A percentile compares a stretch with the other conserved stretches of the same genome.
Conservation (phyloP, 2,113 vertebrate species). For the Tragelaphus strepsiceros region DNA sequence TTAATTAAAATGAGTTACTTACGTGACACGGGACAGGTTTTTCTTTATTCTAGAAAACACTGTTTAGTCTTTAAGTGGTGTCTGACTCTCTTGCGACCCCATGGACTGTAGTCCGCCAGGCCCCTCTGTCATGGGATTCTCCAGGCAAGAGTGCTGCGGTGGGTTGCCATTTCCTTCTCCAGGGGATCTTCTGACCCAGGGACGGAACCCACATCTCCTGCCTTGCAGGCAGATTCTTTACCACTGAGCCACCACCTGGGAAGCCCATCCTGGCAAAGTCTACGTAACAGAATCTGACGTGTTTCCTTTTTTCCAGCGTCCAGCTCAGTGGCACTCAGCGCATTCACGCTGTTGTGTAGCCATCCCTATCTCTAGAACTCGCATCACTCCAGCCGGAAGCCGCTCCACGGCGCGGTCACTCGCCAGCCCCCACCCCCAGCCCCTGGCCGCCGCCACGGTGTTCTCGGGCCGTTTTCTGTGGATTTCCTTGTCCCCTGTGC, state of each 20-base stretch:
- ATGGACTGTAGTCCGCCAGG: background rate
- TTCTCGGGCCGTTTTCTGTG: background rate
- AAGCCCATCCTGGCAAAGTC: background rate
- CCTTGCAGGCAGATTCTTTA: background rate
- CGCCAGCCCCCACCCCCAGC: background rate
- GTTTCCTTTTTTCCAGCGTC: background rate
- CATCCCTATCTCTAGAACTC: background rate
- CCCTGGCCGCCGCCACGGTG: background rate
- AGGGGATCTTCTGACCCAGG: background rate
- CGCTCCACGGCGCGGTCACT: fast-evolving
- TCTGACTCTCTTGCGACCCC: background rate
- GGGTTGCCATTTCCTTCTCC: background rate
- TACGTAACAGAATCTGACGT: background rate
- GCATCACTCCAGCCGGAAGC: background rate
- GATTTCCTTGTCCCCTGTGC: background rate
- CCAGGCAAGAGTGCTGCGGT: background rate
- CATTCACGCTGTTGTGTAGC: background rate
- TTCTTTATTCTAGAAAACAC: background rate
- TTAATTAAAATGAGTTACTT: background rate
- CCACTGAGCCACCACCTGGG: background rate
- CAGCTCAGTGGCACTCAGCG: background rate
- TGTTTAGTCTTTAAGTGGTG: background rate
- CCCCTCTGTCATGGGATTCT: background rate
- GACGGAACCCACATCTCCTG: background rate
- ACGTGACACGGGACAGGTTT: background rate